These are phyloP conservation scores for Phragmatobia fuliginosa DNA, from an alignment of 2,888 invertebrate species.

Conservation along the genomic window DNA sequence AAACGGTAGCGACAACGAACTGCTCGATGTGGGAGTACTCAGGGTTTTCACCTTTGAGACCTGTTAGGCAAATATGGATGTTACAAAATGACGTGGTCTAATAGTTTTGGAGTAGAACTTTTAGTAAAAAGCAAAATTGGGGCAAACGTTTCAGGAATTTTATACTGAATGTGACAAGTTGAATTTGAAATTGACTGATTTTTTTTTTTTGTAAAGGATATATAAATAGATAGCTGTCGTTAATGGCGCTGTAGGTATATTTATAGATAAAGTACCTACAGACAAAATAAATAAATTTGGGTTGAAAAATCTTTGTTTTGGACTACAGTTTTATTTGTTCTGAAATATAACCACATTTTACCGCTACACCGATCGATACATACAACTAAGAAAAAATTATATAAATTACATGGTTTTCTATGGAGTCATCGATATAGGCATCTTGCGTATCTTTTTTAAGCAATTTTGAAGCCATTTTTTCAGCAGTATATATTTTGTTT, in stretches of 20 bases:
- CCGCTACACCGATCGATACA: neutral
- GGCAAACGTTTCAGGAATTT: neutral
- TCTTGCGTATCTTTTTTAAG: neutral
- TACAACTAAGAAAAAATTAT: neutral
- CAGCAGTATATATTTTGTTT: neutral
- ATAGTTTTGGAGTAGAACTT: neutral
- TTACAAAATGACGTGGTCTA: neutral
- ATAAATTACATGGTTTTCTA: neutral
- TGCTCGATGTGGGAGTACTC: constrained; percentile 18
- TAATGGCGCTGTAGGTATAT: neutral
- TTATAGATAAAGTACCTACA: no score
- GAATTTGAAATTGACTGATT: neutral
- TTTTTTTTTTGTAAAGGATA: neutral
- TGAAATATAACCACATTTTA: neutral
- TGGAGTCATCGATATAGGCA: neutral
- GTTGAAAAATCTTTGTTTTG: no score
- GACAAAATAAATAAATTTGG: no score
- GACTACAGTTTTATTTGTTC: no score
- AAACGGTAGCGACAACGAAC: constrained; percentile 26
- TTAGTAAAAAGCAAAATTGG: no score
- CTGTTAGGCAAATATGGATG: neutral
- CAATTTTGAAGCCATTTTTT: neutral
- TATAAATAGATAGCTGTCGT: neutral
- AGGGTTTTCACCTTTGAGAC: constrained; percentile 23
- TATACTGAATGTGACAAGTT: neutral